Conservation (phyloP, 1,140 invertebrate genomes). For the Vanessa atalanta region DNA sequence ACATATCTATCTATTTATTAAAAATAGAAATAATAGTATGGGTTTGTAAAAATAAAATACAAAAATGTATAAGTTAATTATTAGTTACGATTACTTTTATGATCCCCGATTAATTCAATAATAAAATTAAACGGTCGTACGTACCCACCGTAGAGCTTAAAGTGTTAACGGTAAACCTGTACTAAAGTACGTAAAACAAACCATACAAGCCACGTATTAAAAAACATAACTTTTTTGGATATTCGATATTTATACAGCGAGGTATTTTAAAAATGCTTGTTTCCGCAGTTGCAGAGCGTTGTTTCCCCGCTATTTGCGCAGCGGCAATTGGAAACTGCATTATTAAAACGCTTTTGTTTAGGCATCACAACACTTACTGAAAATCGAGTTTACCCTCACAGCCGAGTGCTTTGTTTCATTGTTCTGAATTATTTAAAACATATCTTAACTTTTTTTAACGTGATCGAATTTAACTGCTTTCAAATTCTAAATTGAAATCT, state of each 20-base stretch:
- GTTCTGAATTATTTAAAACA: slow-evolving; percentile 12
- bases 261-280: slow-evolving; percentile 23
- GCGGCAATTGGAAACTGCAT: slow-evolving; percentile 81
- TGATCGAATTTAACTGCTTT: too few relatives aligned
- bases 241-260: too few relatives aligned
- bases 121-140: too few relatives aligned
- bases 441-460: not conserved
- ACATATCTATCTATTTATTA: too few relatives aligned
- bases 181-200: not conserved
- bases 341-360: slow-evolving; percentile 81
- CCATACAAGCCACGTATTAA: not conserved
- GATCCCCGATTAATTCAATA: too few relatives aligned
- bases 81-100: too few relatives aligned
- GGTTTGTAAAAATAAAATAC: too few relatives aligned
- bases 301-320: slow-evolving; percentile 76
- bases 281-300: slow-evolving; percentile 32
- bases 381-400: slow-evolving; percentile 50
- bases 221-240: slow-evolving; percentile 20
- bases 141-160: too few relatives aligned
- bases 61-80: too few relatives aligned
- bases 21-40: too few relatives aligned
- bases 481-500: too few relatives aligned
- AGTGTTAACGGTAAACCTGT: too few relatives aligned
- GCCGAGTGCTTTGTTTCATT: slow-evolving; percentile 22
- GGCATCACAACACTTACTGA: slow-evolving; percentile 71